Evolutionary conservation across 2,113 vertebrate genomes (phyloP), one percentile per base, ranked within the genome.

Genomic region (Boleophthalmus pectinirostris): DNA sequence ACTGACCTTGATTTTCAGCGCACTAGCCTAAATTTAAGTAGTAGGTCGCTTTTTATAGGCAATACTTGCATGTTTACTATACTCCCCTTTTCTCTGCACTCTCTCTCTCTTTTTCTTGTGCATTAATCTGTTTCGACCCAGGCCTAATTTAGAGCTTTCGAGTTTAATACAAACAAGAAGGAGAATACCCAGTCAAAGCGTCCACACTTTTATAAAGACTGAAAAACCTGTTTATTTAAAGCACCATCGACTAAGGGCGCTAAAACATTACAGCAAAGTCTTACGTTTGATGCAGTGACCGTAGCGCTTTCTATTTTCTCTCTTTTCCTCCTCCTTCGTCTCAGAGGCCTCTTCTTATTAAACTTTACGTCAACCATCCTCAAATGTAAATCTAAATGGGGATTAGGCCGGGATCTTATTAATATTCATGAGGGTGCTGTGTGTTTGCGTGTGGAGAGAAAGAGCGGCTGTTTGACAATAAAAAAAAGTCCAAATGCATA

Each of bases 331-430:
- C 80, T 79, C 74, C 81, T 82, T 85, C 77, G 87, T 86, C 74
- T 89, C 85, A 86, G 90, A 85, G 88, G 90, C 85, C 87, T 90
- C 70, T 84, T 68, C 87, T 84, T 67, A 89, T 90, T 92, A 93
- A 95, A 94, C 92, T 94, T 92, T 91, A 92, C 91, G 88, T 91
- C 89, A 90, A 90, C 91, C 92, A 90, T 91, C 90, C 90, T 91
- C 89, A 92, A 92, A 94, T 92, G 90, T 91, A 91, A 94, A 94
- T 94, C 93, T 93, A 95, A 92, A 89, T 93, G 91, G 93, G 92
- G 90, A 94, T 93, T 92, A 60, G 60, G 60, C 29, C 33, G 14
- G 90, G 87, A 84, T 65, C 72, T 72, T 88, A 92, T 95, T 91
- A 91, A 94, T 94, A 94, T 94, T 94, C 90, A 94, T 93, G 90